Conservation (phyloP, 1,140 invertebrate genomes). For the Alviniconcha marisindica region DNA sequence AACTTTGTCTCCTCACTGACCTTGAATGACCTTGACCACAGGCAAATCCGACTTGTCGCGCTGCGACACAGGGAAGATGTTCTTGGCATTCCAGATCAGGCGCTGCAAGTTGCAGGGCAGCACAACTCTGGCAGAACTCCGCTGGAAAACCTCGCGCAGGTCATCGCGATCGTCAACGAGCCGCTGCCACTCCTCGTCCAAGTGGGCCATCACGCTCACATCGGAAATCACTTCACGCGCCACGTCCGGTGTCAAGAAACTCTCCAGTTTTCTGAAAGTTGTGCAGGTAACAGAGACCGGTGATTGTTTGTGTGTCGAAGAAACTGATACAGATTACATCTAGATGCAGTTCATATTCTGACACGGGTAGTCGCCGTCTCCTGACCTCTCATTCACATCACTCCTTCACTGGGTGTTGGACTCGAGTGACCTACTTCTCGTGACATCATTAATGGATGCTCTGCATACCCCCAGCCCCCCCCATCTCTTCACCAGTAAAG, state of each 20-base stretch:
- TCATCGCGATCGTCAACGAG: slow-evolving; percentile 90
- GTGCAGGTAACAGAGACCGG: no score
- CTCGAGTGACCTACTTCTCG: no score
- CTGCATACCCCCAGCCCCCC: no score
- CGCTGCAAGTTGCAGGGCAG: slow-evolving; percentile 97
- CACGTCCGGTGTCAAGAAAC: slow-evolving; percentile 96
- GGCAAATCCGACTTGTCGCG: slow-evolving; percentile 94
- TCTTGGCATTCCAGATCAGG: slow-evolving; percentile 99
- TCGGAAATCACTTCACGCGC: slow-evolving; percentile 94
- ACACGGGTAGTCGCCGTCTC: no score
- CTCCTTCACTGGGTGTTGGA: no score
- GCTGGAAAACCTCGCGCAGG: slow-evolving; percentile 84
- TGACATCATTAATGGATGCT: no score
- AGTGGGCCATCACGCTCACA: slow-evolving; percentile 90
- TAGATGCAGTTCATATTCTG: no score
- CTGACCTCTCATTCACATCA: no score
- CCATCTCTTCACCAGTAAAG: no score
- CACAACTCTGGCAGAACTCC: slow-evolving; percentile 86
- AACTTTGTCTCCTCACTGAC: no score
- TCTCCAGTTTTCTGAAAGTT: slow-evolving; percentile 84
- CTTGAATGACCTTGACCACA: slow-evolving; percentile 93
- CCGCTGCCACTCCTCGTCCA: slow-evolving; percentile 98
- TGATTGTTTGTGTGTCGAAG: no score
- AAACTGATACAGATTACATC: no score
- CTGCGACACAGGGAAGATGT: slow-evolving; percentile 98